Evolutionary conservation across 2,797 vertebrate species (phyloP), one percentile per base, ranked within the genome.

Genomic region (Vespertilio murinus): DNA sequence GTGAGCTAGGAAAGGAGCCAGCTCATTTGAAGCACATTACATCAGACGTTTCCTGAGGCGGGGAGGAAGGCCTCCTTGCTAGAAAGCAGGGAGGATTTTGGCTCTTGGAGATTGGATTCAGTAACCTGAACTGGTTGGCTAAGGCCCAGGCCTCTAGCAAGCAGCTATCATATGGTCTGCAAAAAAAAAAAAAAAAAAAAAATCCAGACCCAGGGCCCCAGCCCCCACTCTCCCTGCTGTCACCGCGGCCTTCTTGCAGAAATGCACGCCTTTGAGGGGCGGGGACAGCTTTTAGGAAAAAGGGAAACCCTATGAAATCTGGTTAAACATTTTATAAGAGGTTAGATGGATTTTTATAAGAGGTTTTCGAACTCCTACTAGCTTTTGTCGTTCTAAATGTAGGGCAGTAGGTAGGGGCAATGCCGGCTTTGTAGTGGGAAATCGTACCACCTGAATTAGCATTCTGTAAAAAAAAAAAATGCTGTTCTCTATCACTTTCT

Each of bases 41-140:
- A 90, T 85, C 83, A 93, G 94, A 96, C 86, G 8, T 86, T 84
- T 95, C 95, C 96, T 3, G 59, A 78, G 93, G 93, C 91, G 91
- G 45, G 91, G 77, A 94, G 95, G 94, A 94, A 96, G 96, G 42
- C 38, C 91, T 94, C 94, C 92, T 96, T 97, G 93, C 93, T 97
- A 96, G 96, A 96, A 96, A 97, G 96, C 96, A 88, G 83, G 83
- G 65, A 75, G 73, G 77, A 94, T 89, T 94, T 94, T 88, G 94
- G 96, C 95, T 94, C 79, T 61, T 49, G 65, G 80, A 96, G 74
- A 82, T 5, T 54, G 13, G 77, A 78, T 80, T 84, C 56, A 79
- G 95, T 95, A 89, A 95, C 71, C 64, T 73, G 70, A 96, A 92
- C 90, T 75, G 77, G 14, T 71, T 96, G 96, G 95, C 80, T 5